Conservation (phyloP, 1,140 invertebrate species). For the Psix sp. region DNA sequence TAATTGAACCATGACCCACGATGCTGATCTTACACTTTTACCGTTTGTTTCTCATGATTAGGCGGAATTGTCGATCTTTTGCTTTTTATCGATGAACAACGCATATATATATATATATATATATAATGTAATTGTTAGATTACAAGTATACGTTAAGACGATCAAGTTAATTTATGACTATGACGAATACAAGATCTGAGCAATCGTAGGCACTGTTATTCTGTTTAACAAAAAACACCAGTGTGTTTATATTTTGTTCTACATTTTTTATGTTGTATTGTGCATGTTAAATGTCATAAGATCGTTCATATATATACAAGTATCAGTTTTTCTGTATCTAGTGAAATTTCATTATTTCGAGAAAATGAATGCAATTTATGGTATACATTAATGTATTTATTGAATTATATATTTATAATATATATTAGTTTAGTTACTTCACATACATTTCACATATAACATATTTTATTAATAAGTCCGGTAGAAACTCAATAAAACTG, state of each 20-base stretch:
- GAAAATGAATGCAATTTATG: too few species aligned
- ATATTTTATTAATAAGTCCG: too few species aligned
- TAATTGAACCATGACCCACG: conserved; percentile 62
- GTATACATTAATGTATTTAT: too few species aligned
- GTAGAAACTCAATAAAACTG: too few species aligned
- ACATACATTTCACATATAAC: too few species aligned
- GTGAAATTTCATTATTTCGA: too few species aligned
- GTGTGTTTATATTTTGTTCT: conserved; percentile 33
- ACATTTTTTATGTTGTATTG: conserved; percentile 24
- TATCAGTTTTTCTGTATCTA: too few species aligned
- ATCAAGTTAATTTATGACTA: conserved; percentile 56
- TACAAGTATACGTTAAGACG: conserved; percentile 32
- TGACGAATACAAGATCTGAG: conserved; percentile 41
- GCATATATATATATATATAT: conserved; percentile 1
- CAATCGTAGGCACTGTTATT: conserved; percentile 40
- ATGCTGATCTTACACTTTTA: conserved; percentile 57
- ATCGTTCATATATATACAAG: too few species aligned
- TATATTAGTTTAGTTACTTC: too few species aligned
- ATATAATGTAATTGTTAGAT: conserved; percentile 1
- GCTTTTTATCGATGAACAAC: conserved; percentile 46
- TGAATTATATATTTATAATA: too few species aligned
- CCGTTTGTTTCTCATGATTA: conserved; percentile 54
- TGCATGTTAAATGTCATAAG: conserved; percentile 27
- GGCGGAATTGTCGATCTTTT: conserved; percentile 44
- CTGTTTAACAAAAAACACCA: conserved; percentile 18